A percentile compares a stretch with the other conserved stretches of the same genome.
Conservation (phyloP, 2,888 invertebrate genomes). For the Cantharis nigra region DNA sequence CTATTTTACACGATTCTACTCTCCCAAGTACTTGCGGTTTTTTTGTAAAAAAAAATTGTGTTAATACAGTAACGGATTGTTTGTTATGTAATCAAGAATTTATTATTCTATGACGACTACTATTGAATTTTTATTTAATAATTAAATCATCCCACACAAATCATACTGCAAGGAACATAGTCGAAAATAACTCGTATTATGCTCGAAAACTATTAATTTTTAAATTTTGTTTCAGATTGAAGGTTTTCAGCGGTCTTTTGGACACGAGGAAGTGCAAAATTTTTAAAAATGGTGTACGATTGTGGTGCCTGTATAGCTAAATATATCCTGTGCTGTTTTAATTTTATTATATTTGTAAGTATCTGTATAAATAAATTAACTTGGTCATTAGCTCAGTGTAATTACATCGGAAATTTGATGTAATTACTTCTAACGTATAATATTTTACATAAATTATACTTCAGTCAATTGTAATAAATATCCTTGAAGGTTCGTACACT, state of each 20-base stretch:
- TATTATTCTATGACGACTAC: not conserved
- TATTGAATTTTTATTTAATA: not conserved
- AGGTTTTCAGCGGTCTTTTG: not conserved
- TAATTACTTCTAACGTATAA: not conserved
- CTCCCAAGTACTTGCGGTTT: not conserved
- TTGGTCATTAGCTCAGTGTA: not conserved
- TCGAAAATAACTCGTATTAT: too few species aligned
- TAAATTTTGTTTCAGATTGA: not conserved
- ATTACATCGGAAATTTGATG: not conserved
- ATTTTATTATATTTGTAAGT: conserved; percentile 76
- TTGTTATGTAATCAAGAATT: not conserved
- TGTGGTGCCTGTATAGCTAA: conserved; percentile 70
- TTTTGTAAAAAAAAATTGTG: not conserved
- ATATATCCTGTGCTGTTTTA: conserved; percentile 73
- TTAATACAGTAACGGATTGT: not conserved
- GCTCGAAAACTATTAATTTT: not conserved
- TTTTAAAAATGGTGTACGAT: conserved; percentile 49
- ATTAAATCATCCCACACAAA: not conserved
- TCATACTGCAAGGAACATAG: not conserved
- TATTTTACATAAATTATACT: not conserved
- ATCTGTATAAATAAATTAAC: conserved; percentile 28
- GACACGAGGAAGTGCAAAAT: not conserved
- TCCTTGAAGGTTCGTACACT: not conserved
- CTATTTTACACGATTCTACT: not conserved
- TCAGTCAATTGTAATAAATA: not conserved